Evolutionary conservation across 1,140 invertebrate species (phyloP).

Genomic region (Lanistes nyassanus): DNA sequence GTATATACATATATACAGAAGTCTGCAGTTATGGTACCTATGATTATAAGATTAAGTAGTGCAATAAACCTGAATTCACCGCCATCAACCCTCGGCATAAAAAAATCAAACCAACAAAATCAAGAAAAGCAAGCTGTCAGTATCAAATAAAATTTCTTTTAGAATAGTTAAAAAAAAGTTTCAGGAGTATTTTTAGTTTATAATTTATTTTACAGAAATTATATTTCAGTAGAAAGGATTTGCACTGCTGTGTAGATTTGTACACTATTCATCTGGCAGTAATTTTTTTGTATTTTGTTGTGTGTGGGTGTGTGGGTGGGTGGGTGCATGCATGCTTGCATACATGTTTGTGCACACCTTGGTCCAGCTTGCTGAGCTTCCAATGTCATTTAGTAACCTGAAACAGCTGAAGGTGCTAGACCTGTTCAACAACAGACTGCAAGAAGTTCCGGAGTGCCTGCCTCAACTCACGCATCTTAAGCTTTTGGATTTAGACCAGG

Average conservation of each 20-base stretch:
- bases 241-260: background rate
- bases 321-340: background rate
- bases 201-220: too few species aligned
- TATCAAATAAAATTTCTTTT: too few species aligned
- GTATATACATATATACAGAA: too few species aligned
- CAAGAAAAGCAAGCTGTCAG: too few species aligned
- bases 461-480: constrained; percentile 44
- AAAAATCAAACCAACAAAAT: too few species aligned
- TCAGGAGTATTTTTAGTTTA: too few species aligned
- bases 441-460: constrained; percentile 47
- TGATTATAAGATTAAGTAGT: too few species aligned
- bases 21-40: too few species aligned
- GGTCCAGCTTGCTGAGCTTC: constrained; percentile 56
- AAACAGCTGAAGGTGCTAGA: constrained; percentile 53
- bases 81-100: too few species aligned
- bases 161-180: too few species aligned
- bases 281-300: background rate
- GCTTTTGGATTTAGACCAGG: constrained; percentile 50
- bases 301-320: constrained; percentile 13
- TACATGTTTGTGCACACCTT: background rate
- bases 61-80: too few species aligned
- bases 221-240: too few species aligned
- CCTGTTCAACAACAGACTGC: constrained; percentile 56
- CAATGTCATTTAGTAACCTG: constrained; percentile 53
- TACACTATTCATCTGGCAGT: background rate